A percentile compares a stretch with the other conserved stretches of the same genome.
phyloP scores from a whole-genome alignment of 1,140 invertebrate species.

The Caenorhabditis latens region DNA sequence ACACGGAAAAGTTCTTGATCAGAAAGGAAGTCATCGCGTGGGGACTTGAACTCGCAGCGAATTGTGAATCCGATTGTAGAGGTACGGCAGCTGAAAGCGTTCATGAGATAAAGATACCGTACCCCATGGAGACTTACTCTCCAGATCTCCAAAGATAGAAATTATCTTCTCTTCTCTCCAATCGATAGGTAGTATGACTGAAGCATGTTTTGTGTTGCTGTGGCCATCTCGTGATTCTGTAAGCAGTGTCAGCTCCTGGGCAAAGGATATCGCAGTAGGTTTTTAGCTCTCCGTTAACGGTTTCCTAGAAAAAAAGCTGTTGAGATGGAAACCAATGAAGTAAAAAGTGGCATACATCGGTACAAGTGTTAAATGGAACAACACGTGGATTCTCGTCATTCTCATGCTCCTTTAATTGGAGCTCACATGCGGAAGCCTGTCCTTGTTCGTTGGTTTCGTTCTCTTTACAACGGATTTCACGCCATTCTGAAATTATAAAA shows the following conservation, averaged over 20 bases:
- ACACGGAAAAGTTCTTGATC: slow-evolving; percentile 70
- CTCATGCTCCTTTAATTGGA: slow-evolving; percentile 70
- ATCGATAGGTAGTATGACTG: slow-evolving; percentile 73
- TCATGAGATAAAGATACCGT: background rate
- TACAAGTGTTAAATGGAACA: slow-evolving; percentile 67
- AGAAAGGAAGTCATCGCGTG: slow-evolving; percentile 68
- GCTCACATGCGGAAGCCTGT: slow-evolving; percentile 67
- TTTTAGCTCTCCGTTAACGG: slow-evolving; percentile 71
- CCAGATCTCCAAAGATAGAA: slow-evolving; percentile 74
- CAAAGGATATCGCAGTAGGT: slow-evolving; percentile 75
- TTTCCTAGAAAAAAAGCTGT: slow-evolving; percentile 65
- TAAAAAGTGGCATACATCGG: slow-evolving; percentile 66
- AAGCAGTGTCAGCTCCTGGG: slow-evolving; percentile 73
- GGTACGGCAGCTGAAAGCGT: slow-evolving; percentile 65
- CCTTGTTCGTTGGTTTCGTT: slow-evolving; percentile 70
- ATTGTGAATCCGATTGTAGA: slow-evolving; percentile 73
- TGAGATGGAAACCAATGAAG: background rate
- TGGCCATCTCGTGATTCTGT: slow-evolving; percentile 72
- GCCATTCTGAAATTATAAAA: slow-evolving; percentile 70
- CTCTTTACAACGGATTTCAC: slow-evolving; percentile 69
- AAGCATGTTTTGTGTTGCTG: slow-evolving; percentile 73
- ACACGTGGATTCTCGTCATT: slow-evolving; percentile 66
- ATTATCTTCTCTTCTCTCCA: slow-evolving; percentile 73
- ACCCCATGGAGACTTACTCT: slow-evolving; percentile 57
- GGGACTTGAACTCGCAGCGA: slow-evolving; percentile 73